Evolutionary conservation across 1,140 invertebrate genomes (phyloP).

Genomic region (Lysiphlebus fabarum): DNA sequence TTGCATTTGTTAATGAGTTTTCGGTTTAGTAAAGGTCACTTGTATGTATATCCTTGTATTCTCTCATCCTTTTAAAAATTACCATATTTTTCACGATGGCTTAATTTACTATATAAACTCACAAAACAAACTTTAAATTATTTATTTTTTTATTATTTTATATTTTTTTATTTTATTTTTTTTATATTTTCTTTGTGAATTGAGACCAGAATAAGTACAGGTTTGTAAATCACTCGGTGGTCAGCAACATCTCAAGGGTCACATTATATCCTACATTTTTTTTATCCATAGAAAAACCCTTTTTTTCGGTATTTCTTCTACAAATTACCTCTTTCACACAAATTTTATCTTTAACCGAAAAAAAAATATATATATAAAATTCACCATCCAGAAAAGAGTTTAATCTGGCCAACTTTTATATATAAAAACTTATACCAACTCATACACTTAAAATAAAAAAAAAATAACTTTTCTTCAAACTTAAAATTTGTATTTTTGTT

Average conservation of each 20-base stretch:
- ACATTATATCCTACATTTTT: constrained; percentile 42
- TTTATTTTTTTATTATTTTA: constrained; percentile 8
- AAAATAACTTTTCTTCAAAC: constrained; percentile 17
- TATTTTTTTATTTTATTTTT: constrained; percentile 16
- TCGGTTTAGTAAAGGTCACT: constrained; percentile 30
- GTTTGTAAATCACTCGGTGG: constrained; percentile 48
- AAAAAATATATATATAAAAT: no score
- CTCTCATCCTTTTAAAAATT: constrained; percentile 23
- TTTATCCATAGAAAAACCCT: constrained; percentile 39
- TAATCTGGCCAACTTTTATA: constrained; percentile 33
- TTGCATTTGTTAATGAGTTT: constrained; percentile 55
- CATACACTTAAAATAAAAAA: constrained; percentile 33
- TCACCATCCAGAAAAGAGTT: constrained; percentile 36
- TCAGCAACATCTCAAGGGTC: constrained; percentile 50
- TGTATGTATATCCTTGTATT: constrained; percentile 14
- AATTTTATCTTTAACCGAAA: constrained; percentile 25
- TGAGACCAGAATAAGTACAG: constrained; percentile 39
- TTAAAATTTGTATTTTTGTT: neutral
- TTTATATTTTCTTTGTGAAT: constrained; percentile 7
- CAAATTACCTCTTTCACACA: constrained; percentile 42
- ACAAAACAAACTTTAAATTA: constrained; percentile 23
- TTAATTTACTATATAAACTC: constrained; percentile 22
- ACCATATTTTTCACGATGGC: constrained; percentile 37
- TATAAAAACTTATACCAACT: neutral
- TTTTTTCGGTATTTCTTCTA: constrained; percentile 47